These are phyloP conservation scores for Sciurus niger DNA, from an alignment of 2,113 vertebrate genomes.

Conservation along the genomic window DNA sequence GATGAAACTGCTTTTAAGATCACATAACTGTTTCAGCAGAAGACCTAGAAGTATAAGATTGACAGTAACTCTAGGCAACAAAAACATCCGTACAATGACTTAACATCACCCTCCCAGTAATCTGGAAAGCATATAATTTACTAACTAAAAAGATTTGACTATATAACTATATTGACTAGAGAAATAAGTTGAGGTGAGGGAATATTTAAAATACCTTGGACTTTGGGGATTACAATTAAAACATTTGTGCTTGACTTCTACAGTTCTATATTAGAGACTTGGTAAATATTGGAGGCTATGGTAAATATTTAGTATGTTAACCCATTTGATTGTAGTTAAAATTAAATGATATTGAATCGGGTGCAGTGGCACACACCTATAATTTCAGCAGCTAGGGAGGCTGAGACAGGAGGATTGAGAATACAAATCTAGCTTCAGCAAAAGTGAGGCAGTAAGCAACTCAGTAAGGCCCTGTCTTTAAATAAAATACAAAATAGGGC, in stretches of 20 bases:
- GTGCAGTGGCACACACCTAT: too few relatives aligned
- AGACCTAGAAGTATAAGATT: background rate
- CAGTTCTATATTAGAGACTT: background rate
- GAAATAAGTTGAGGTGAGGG: background rate
- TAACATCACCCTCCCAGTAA: background rate
- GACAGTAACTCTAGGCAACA: too few relatives aligned
- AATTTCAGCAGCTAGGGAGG: too few relatives aligned
- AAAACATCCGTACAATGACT: background rate
- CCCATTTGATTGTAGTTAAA: background rate
- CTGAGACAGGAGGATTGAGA: too few relatives aligned
- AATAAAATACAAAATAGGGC: too few relatives aligned
- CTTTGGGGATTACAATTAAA: background rate
- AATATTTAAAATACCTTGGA: background rate
- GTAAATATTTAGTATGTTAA: background rate
- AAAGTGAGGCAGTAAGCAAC: too few relatives aligned
- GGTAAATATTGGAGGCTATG: too few relatives aligned
- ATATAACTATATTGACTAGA: background rate
- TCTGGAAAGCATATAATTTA: background rate
- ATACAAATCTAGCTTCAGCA: too few relatives aligned
- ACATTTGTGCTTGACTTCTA: background rate
- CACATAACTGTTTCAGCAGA: background rate
- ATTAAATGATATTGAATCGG: too few relatives aligned
- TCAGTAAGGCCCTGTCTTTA: too few relatives aligned
- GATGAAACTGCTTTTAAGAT: background rate
- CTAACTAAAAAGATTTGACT: background rate